Conservation (phyloP, 1,140 invertebrate genomes). For the Caerostris extrusa region DNA sequence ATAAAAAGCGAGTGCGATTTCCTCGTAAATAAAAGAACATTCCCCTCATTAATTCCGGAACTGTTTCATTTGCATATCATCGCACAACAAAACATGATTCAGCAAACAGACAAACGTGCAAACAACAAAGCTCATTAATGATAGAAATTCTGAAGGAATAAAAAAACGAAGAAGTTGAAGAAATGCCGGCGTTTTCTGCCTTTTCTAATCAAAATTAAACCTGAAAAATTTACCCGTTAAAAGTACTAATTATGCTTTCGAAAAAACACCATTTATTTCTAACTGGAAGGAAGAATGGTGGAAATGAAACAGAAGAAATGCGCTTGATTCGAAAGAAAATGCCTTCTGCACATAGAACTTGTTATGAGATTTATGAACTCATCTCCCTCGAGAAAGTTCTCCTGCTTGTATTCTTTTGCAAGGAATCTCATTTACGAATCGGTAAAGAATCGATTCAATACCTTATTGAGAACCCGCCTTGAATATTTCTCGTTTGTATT, state of each 20-base stretch:
- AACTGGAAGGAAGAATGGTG: not conserved
- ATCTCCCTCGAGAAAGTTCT: not conserved
- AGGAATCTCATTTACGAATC: constrained; percentile 11
- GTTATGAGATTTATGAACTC: constrained; percentile 14
- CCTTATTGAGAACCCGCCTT: not conserved
- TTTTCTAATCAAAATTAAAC: not conserved
- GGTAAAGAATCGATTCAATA: not conserved
- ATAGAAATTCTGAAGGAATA: not conserved
- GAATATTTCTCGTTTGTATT: not conserved
- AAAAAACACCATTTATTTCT: constrained; percentile 22
- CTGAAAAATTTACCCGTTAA: not conserved
- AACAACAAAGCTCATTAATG: constrained; percentile 34
- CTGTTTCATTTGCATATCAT: not conserved
- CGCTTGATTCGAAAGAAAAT: constrained; percentile 18
- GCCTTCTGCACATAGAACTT: not conserved
- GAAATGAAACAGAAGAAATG: constrained; percentile 22
- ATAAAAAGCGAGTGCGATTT: not conserved
- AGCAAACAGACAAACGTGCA: not conserved
- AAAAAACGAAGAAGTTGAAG: not conserved
- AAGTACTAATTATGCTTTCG: not conserved
- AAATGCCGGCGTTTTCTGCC: not conserved
- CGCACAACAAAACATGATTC: not conserved
- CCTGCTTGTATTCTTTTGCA: not conserved
- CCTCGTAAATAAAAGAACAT: not conserved
- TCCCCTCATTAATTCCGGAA: not conserved